Base-by-base conservation (phyloP, 2,797 vertebrate species). In the Silurus lanzhouensis region DNA sequence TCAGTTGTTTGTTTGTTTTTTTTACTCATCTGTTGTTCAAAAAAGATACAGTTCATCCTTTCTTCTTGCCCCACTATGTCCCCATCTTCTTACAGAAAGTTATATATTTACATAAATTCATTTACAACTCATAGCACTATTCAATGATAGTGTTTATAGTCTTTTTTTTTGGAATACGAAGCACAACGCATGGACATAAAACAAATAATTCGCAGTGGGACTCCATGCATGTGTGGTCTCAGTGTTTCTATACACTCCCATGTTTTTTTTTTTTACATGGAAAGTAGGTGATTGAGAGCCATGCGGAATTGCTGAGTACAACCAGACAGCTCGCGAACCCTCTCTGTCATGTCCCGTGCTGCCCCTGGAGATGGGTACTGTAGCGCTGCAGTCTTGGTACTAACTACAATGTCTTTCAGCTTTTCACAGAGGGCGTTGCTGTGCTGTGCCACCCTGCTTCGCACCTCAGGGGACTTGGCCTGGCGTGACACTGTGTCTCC, bases 401-500 rank as follows among this genome's bases (percentile, higher is more conserved):
- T 97, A 75, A 97, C 95, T 88, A 99, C 98, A 0, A 99, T 98
- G 93, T 98, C 97, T 81, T 98, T 98, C 75, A 99, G 96, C 91
- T 98, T 97, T 91, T 98, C 97, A 0, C 98, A 99, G 20, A 99
- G 96, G 2, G 95, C 91, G 92, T 98, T 99, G 95, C 98, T 99
- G 93, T 96, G 96, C 93, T 97, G 97, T 12, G 97, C 96, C 90
- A 98, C 96, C 76, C 95, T 95, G 78, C 96, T 95, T 83, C 97
- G 95, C 70, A 99, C 93, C 0, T 98, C 97, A 0, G 96, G 95
- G 1, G 96, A 95, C 92, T 97, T 97, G 90, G 97, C 97, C 92
- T 99, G 97, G 27, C 98, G 96, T 0, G 98, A 97, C 87, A 99
- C 92, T 0, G 98, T 99, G 95, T 99, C 98, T 2, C 98, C 98